A percentile compares a stretch with the other conserved stretches of the same genome.
phyloP scores from a whole-genome alignment of 1,140 invertebrate species.

The Coptotermes formosanus region DNA sequence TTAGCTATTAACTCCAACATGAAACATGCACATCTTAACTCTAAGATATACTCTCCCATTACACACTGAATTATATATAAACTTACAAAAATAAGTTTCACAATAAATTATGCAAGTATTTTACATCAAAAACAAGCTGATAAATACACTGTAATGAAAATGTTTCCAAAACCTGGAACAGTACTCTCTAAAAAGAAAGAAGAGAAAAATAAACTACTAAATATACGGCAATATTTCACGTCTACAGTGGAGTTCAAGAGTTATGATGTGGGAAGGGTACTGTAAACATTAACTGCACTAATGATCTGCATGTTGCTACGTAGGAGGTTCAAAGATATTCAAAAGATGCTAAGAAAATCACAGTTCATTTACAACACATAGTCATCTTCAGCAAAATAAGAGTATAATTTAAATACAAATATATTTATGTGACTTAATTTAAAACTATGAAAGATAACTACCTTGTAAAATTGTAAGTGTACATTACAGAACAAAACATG shows the following conservation, averaged over 20 bases:
- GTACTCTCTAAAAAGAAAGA: not conserved
- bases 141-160: not conserved
- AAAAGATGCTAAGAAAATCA: not conserved
- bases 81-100: not conserved
- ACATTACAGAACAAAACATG: not conserved
- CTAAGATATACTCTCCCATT: not conserved
- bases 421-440: not conserved
- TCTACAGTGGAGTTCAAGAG: not conserved
- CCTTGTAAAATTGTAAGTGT: not conserved
- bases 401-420: not conserved
- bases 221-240: not conserved
- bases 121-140: not conserved
- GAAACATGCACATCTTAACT: not conserved
- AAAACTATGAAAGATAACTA: not conserved
- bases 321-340: not conserved
- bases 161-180: not conserved
- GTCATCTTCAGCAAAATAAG: conserved; percentile 2
- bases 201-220: not conserved
- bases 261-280: not conserved
- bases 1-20: not conserved
- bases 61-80: not conserved
- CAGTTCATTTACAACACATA: not conserved
- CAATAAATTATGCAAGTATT: not conserved
- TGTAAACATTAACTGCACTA: not conserved
- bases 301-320: not conserved